These are phyloP conservation scores for Hybos culiciformis DNA, from an alignment of 2,888 invertebrate genomes.

Conservation along the genomic window DNA sequence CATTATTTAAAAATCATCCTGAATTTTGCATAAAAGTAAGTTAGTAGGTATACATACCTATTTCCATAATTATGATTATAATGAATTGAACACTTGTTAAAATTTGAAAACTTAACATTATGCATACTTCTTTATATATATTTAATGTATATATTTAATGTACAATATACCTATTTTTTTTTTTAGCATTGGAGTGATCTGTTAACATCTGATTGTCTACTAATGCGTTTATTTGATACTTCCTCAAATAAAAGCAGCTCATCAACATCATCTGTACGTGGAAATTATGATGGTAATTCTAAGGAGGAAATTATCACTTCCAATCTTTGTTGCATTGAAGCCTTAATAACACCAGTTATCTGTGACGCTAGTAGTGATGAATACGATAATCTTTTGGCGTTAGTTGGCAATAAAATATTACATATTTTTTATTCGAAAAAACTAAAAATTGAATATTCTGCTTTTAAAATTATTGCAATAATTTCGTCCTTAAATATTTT, in stretches of 20 bases:
- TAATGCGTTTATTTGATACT: constrained; percentile 12
- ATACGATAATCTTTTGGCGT: constrained; percentile 7
- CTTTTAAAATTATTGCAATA: constrained; percentile 12
- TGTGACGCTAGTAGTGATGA: neutral
- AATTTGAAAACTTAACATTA: neutral
- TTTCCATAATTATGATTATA: too few species aligned
- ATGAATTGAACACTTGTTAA: neutral
- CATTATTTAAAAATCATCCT: constrained; percentile 17
- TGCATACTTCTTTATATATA: neutral
- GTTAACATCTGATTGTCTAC: constrained; percentile 15
- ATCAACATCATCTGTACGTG: neutral
- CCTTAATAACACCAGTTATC: constrained; percentile 12
- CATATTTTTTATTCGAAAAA: constrained; percentile 12
- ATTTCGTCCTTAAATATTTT: constrained; percentile 18
- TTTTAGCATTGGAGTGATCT: constrained; percentile 16
- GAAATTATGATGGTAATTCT: constrained; percentile 15
- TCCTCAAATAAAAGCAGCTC: constrained; percentile 6
- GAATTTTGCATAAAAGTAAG: constrained; percentile 11
- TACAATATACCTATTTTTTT: neutral
- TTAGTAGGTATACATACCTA: too few species aligned
- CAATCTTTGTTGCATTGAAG: constrained; percentile 17
- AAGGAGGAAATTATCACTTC: constrained; percentile 17
- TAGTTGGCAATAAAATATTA: constrained; percentile 13
- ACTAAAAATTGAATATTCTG: constrained; percentile 12
- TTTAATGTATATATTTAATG: neutral